Conservation (phyloP, 2,888 invertebrate genomes). For the Xanthostigma xanthostigma region DNA sequence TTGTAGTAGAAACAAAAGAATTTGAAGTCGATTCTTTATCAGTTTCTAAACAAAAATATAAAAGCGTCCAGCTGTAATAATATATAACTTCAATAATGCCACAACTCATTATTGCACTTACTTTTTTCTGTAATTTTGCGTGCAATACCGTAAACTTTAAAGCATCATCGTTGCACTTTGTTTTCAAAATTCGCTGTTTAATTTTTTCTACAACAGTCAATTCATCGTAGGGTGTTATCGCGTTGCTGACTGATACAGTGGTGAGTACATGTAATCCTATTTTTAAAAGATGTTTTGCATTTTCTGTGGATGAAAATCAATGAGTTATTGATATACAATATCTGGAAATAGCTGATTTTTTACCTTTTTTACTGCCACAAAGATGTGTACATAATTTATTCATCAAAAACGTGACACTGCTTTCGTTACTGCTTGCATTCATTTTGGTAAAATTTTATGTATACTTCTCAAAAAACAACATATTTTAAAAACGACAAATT, state of each 20-base stretch:
- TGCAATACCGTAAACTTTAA: slow-evolving; percentile 26
- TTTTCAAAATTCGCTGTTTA: slow-evolving; percentile 17
- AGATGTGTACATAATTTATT: too few relatives aligned
- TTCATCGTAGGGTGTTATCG: slow-evolving; percentile 13
- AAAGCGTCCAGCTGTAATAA: too few relatives aligned
- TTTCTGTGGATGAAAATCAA: background rate
- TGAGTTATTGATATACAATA: background rate
- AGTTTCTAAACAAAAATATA: too few relatives aligned
- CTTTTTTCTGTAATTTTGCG: slow-evolving; percentile 23
- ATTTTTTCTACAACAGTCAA: slow-evolving; percentile 15
- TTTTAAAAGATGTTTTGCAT: background rate
- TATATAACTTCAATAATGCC: background rate
- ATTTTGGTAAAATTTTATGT: too few relatives aligned
- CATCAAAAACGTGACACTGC: too few relatives aligned
- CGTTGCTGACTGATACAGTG: slow-evolving; percentile 12
- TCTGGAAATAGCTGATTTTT: too few relatives aligned
- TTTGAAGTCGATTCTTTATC: too few relatives aligned
- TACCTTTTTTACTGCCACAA: too few relatives aligned
- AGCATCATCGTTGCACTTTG: slow-evolving; percentile 23
- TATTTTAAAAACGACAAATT: too few relatives aligned
- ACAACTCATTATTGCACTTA: slow-evolving; percentile 16
- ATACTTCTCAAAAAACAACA: too few relatives aligned
- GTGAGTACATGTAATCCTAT: background rate
- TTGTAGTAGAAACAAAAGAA: too few relatives aligned
- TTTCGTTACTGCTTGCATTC: too few relatives aligned